Percentiles rank a stretch among this genome's conserved stretches.
phyloP scores from a whole-genome alignment of 2,888 invertebrate genomes.

The Lepidonotus clava region DNA sequence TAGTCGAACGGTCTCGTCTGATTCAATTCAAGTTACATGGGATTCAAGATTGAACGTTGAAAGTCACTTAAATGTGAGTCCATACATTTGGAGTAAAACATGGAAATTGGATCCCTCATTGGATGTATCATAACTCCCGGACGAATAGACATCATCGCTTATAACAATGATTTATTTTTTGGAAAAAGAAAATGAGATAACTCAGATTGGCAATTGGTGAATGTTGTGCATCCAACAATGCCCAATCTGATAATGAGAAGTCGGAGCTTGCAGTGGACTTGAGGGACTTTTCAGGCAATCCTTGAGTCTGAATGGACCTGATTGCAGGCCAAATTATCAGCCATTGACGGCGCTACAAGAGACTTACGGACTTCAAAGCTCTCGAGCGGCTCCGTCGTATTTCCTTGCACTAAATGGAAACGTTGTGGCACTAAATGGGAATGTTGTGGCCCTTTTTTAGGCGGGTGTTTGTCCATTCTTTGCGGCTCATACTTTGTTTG shows the following conservation, averaged over 20 bases:
- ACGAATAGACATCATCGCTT: neutral
- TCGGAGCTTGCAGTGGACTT: neutral
- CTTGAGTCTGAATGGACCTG: neutral
- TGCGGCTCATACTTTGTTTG: slow-evolving; percentile 7
- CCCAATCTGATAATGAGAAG: neutral
- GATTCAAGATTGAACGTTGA: too few relatives aligned
- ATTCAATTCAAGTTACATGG: too few relatives aligned
- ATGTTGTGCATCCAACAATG: neutral
- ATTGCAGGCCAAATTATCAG: slow-evolving; percentile 31
- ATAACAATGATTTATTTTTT: neutral
- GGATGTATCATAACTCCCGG: neutral
- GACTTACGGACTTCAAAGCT: slow-evolving; percentile 30
- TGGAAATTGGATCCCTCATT: neutral
- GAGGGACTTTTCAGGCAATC: neutral
- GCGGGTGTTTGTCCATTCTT: neutral
- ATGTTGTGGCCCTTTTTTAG: neutral
- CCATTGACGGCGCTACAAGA: slow-evolving; percentile 19
- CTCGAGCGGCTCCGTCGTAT: neutral
- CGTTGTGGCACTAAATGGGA: neutral
- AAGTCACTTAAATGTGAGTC: too few relatives aligned
- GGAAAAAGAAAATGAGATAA: slow-evolving; percentile 1
- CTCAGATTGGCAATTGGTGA: neutral
- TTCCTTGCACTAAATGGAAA: neutral
- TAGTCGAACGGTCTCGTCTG: too few relatives aligned
- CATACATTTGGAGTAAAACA: too few relatives aligned